A percentile compares a stretch with the other conserved stretches of the same genome.
Evolutionary conservation across 2,113 vertebrate species (phyloP).

Genomic region (Castor canadensis): DNA sequence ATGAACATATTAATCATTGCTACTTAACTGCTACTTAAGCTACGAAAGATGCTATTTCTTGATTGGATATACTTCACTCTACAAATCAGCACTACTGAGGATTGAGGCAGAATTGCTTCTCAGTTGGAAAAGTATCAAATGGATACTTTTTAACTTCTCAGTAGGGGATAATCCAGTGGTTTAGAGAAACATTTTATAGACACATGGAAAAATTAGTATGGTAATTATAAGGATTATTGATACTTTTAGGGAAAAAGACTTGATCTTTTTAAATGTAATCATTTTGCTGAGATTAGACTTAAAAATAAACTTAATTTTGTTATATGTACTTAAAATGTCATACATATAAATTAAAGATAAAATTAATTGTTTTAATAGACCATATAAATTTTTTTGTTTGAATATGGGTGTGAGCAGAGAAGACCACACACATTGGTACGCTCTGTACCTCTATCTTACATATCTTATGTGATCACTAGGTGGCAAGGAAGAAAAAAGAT

Average conservation of each 20-base stretch:
- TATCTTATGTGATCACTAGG: not conserved
- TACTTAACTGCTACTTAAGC: not conserved
- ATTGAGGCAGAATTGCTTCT: conserved; percentile 13
- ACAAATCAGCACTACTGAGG: not conserved
- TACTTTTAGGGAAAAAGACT: not conserved
- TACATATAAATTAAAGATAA: not conserved
- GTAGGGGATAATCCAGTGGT: conserved; percentile 39
- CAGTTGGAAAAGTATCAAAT: conserved; percentile 11
- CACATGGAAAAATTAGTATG: not conserved
- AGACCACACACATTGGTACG: not conserved
- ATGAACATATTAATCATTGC: not conserved
- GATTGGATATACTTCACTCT: not conserved
- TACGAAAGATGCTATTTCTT: not conserved
- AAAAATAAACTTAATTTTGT: conserved; percentile 31
- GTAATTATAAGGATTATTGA: conserved; percentile 16
- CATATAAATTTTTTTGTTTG: not conserved
- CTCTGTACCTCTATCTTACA: not conserved
- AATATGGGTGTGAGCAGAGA: not conserved
- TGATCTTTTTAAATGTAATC: conserved; percentile 24
- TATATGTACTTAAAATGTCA: not conserved
- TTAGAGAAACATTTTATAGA: conserved; percentile 22
- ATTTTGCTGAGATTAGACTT: not conserved
- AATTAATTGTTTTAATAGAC: not conserved
- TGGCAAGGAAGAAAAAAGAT: not conserved
- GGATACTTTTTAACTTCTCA: conserved; percentile 41